These are phyloP conservation scores for Zoanthus sansibaricus DNA, from an alignment of 92 coral and sea anemone species.

Conservation along the genomic window DNA sequence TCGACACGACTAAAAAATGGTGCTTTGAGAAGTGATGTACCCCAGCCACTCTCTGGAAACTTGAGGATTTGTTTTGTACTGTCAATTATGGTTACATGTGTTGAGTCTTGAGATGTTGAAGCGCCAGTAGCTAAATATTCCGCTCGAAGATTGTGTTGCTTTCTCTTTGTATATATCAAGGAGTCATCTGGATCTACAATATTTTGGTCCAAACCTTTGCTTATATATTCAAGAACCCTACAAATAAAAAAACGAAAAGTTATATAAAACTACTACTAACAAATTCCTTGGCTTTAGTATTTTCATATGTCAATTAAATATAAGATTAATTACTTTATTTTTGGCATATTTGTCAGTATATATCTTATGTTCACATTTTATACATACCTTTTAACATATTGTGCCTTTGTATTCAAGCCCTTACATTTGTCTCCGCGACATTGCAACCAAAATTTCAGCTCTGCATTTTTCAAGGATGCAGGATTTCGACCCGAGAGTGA, in stretches of 20 bases:
- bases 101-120: background rate
- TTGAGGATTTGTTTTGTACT: constrained; percentile 2
- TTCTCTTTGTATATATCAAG: constrained; percentile 5
- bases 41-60: constrained; percentile 26
- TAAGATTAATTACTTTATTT: too few relatives aligned
- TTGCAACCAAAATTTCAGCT: background rate
- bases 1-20: constrained; percentile 35
- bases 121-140: background rate
- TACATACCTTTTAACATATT: background rate
- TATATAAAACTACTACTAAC: background rate
- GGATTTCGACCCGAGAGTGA: constrained; percentile 7
- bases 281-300: background rate
- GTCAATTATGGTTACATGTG: background rate
- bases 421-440: background rate
- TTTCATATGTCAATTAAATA: background rate
- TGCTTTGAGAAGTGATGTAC: background rate
- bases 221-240: background rate
- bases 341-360: background rate
- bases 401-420: background rate
- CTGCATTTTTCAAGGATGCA: background rate
- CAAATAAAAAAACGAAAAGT: background rate
- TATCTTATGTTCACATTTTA: background rate
- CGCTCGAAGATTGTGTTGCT: background rate
- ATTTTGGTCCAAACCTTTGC: background rate
- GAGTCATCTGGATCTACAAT: constrained; percentile 4